These are phyloP conservation scores for Synaphobranchus kaupii DNA, from an alignment of 2,797 vertebrate genomes.

Conservation along the genomic window DNA sequence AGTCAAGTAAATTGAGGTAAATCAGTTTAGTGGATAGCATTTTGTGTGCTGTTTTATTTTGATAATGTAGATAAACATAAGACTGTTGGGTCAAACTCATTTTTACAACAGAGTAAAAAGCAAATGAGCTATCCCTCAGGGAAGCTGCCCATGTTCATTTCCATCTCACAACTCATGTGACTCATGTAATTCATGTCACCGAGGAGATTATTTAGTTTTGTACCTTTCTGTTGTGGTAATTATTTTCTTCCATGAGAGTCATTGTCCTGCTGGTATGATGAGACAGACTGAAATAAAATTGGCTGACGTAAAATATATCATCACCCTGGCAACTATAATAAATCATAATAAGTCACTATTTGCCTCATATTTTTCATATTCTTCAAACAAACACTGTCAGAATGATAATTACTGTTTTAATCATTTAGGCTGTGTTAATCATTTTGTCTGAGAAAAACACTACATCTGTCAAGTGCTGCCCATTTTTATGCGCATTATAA, in stretches of 20 bases:
- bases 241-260: conserved; percentile 18
- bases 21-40: conserved; percentile 1
- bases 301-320: conserved; percentile 24
- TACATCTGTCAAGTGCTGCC: neutral
- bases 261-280: conserved; percentile 23
- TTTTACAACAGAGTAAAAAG: conserved; percentile 8
- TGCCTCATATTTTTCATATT: conserved; percentile 13
- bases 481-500: neutral
- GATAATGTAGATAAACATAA: neutral
- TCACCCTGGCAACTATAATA: conserved; percentile 13
- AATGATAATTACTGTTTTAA: neutral
- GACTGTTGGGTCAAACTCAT: conserved; percentile 18
- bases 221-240: conserved; percentile 29
- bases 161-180: conserved; percentile 20
- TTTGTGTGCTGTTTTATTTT: neutral
- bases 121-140: conserved; percentile 10
- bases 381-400: neutral
- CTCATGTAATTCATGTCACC: conserved; percentile 26
- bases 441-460: neutral
- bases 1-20: neutral
- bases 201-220: conserved; percentile 25
- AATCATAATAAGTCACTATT: conserved; percentile 25
- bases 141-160: conserved; percentile 9
- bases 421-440: neutral
- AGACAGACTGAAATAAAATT: conserved; percentile 13